Evolutionary conservation across 2,888 invertebrate genomes (phyloP), one percentile per base, ranked within the genome.

Genomic region (Dicranocentrus wangi): DNA sequence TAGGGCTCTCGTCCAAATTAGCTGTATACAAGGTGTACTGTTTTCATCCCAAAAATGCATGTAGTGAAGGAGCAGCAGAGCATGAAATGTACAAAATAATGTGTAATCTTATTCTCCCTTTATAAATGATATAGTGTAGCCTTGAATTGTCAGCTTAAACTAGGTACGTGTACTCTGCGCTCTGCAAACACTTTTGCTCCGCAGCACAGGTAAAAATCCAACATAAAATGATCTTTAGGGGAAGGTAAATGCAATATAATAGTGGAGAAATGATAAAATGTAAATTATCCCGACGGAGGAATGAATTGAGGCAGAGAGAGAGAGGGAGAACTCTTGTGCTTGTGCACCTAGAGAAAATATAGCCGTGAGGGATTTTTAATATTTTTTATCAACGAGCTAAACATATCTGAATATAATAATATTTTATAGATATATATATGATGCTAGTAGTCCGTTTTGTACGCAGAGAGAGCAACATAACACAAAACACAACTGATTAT

Each of bases 81-180:
- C 65, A 43, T 65, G 15, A 43, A 65, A 65, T 51, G 51, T 51
- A 51, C 43, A 65, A 23, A 65, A 19, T 17, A 28, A 13, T 65
- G n/a, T 61, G n/a, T 61, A 43, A 19, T 43, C 19, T 43, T n/a
- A n/a, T n/a, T 15, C 21, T 25, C 43, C 23, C 25, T 43, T 43
- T 65, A 21, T 65, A 23, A 65, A 43, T 65, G 43, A 63, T 63
- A 19, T 8, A 63, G 19, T 39, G 43, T 23, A 65, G 65, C 65
- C 65, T 65, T 65, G 61, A 65, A 65, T 65, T 65, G 43, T 65
- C 43, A 65, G 65, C 43, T 43, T 25, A 43, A 3, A 25, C 19
- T 17, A 51, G 51, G 51, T 47, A 17, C n/a, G 2, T 15, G 15
- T 2, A 47, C 47, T n/a, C n/a, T n/a, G n/a, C n/a, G n/a, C n/a